These are phyloP conservation scores for Podarcis raffonei DNA, from an alignment of 2,113 vertebrate species.

Conservation along the genomic window DNA sequence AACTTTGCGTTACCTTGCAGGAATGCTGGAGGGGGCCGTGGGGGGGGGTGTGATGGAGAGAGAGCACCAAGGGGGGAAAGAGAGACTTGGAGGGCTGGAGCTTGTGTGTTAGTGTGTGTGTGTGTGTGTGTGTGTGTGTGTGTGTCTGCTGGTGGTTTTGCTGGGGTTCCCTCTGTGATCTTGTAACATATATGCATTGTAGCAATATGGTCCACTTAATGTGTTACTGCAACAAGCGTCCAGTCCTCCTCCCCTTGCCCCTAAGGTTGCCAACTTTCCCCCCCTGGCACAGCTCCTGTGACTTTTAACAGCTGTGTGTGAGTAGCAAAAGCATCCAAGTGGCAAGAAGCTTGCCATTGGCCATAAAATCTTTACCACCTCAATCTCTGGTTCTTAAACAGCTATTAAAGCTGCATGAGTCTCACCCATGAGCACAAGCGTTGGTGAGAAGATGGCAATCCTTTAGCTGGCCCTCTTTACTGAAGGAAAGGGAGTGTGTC, in stretches of 20 bases:
- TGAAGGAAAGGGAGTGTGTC: background rate
- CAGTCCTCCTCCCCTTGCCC: background rate
- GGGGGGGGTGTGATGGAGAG: too few relatives aligned
- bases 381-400: conserved; percentile 41
- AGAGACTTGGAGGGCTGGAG: conserved; percentile 49
- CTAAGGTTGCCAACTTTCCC: background rate
- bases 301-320: background rate
- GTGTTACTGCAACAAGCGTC: too few relatives aligned
- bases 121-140: conserved; percentile 23
- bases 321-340: too few relatives aligned
- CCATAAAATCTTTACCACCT: conserved; percentile 28
- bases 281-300: background rate
- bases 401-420: background rate
- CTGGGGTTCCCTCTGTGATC: conserved; percentile 53
- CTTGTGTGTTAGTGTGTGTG: conserved; percentile 4
- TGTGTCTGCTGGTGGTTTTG: conserved; percentile 87
- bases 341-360: too few relatives aligned
- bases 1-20: conserved; percentile 88
- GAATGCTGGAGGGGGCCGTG: conserved; percentile 75
- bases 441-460: too few relatives aligned
- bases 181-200: background rate
- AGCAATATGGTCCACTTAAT: background rate
- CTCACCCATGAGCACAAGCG: background rate
- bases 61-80: background rate
- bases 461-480: background rate